Conservation (phyloP, 2,113 vertebrate genomes). For the Pica pica region DNA sequence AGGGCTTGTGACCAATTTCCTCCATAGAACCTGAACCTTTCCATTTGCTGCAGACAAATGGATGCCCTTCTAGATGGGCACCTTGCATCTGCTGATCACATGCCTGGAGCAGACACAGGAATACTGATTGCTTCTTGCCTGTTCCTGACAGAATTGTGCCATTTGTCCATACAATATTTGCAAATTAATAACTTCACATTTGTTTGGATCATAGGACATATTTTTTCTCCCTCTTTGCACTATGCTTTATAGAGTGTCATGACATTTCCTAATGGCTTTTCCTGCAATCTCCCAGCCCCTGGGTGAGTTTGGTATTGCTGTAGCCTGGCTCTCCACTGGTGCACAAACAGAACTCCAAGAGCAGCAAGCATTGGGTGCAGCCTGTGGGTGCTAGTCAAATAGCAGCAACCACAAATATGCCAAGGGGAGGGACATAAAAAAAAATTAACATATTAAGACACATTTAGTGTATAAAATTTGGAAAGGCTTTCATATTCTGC, state of each 20-base stretch:
- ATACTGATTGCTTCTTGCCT: neutral
- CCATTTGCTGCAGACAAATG: neutral
- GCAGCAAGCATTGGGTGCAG: neutral
- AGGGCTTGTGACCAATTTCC: neutral
- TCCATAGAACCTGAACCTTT: neutral
- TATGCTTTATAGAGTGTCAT: neutral
- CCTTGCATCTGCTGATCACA: neutral
- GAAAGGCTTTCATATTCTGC: neutral
- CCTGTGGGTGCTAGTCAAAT: neutral
- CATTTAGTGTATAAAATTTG: neutral
- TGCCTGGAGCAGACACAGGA: neutral
- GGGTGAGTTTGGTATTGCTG: neutral
- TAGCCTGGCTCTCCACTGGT: neutral
- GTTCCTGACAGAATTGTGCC: neutral
- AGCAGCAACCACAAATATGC: neutral
- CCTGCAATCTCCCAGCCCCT: neutral
- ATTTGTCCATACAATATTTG: neutral
- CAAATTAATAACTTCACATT: neutral
- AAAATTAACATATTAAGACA: neutral
- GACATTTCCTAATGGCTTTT: neutral
- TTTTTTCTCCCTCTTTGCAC: neutral
- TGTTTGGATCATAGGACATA: neutral
- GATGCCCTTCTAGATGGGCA: neutral
- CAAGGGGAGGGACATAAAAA: neutral
- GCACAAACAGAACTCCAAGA: neutral